These are phyloP conservation scores for Caloenas nicobarica DNA, from an alignment of 2,113 vertebrate species.

Conservation along the genomic window DNA sequence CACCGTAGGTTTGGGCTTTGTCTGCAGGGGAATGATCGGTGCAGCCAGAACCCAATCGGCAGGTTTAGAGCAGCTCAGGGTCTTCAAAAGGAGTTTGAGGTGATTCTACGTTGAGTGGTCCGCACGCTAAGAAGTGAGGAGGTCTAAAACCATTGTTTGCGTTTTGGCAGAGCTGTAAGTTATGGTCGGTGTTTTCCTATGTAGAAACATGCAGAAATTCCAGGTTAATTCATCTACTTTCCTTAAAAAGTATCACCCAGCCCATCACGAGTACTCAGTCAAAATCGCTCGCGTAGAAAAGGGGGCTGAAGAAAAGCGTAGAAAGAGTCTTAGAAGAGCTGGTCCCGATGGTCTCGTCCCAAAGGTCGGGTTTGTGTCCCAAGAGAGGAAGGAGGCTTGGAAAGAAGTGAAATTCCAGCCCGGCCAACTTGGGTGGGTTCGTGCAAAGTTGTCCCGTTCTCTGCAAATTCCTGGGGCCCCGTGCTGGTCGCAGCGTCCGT, in stretches of 20 bases:
- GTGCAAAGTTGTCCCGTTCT: background rate
- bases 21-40: background rate
- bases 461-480: background rate
- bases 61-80: background rate
- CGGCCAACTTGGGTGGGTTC: background rate
- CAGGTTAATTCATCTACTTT: background rate
- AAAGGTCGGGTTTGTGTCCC: background rate
- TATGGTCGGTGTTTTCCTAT: background rate
- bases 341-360: background rate
- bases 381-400: background rate
- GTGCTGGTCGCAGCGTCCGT: background rate
- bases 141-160: background rate
- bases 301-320: background rate
- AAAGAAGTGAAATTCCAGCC: background rate
- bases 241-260: background rate
- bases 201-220: background rate
- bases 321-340: background rate
- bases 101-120: fast-evolving
- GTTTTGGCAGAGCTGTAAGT: background rate
- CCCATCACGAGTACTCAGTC: background rate
- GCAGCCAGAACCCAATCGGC: background rate
- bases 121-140: background rate
- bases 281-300: background rate
- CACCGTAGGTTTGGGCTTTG: background rate
- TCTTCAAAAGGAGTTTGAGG: background rate